Conservation (phyloP, 1,140 invertebrate species). For the Helicoverpa zea region DNA sequence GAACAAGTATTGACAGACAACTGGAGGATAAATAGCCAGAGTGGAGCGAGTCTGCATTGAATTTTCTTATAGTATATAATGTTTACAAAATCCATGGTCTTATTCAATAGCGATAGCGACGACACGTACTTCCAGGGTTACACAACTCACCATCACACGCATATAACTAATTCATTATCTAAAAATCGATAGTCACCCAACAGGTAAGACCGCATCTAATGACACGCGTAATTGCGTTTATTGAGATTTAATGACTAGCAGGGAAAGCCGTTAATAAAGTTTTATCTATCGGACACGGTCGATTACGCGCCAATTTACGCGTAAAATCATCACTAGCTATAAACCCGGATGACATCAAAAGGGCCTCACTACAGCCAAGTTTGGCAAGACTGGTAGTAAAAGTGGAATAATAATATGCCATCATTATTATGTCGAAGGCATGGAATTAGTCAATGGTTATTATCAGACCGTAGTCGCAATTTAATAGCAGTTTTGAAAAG, state of each 20-base stretch:
- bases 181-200: constrained; percentile 36
- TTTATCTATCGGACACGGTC: constrained; percentile 33
- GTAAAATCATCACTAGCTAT: background rate
- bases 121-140: no score
- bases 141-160: constrained; percentile 7
- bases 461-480: background rate
- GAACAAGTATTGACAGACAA: no score
- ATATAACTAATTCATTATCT: constrained; percentile 32
- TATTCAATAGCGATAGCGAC: no score
- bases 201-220: constrained; percentile 2
- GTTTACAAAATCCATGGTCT: no score
- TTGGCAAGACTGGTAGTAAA: background rate
- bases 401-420: background rate
- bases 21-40: no score
- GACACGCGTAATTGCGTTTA: constrained; percentile 32
- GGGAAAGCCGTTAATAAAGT: constrained; percentile 41
- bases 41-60: no score
- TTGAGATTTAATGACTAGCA: constrained; percentile 27
- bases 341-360: background rate
- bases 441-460: background rate
- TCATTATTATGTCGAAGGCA: background rate
- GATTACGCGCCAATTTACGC: constrained; percentile 30
- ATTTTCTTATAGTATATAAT: no score
- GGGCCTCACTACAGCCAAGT: background rate
- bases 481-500: background rate